Conservation (phyloP, 2,797 vertebrate species). For the Falco berigora region DNA sequence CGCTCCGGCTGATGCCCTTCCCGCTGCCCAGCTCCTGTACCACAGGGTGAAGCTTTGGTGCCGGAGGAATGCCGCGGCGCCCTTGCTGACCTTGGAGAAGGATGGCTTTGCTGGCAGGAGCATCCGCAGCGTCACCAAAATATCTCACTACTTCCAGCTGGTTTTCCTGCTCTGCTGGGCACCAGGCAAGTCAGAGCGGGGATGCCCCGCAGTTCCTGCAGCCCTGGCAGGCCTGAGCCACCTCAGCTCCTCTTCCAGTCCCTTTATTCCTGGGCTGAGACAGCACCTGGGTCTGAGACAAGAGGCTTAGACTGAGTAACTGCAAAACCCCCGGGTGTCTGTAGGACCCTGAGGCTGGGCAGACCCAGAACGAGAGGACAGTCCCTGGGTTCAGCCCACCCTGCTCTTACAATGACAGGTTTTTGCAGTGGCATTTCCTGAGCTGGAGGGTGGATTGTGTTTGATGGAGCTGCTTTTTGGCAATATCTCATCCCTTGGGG, state of each 20-base stretch:
- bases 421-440: background rate
- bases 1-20: background rate
- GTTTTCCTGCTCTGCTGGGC: slow-evolving; percentile 81
- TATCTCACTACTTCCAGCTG: slow-evolving; percentile 73
- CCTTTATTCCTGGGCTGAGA: background rate
- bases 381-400: background rate
- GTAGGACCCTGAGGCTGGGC: accelerated
- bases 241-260: background rate
- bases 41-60: slow-evolving; percentile 71
- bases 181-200: slow-evolving; percentile 63
- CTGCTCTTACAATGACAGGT: background rate
- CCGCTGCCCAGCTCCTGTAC: slow-evolving; percentile 71
- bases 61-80: slow-evolving; percentile 19
- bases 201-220: background rate
- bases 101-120: slow-evolving; percentile 58
- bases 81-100: slow-evolving; percentile 59
- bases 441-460: background rate
- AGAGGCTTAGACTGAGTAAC: background rate
- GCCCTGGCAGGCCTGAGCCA: background rate
- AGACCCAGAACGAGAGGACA: background rate
- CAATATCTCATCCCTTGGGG: background rate
- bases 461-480: background rate
- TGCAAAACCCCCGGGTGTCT: background rate
- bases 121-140: slow-evolving; percentile 42
- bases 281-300: background rate